A percentile compares a stretch with the other conserved stretches of the same genome.
Evolutionary conservation across 2,888 invertebrate genomes (phyloP).

Genomic region (Xylocampa areola): DNA sequence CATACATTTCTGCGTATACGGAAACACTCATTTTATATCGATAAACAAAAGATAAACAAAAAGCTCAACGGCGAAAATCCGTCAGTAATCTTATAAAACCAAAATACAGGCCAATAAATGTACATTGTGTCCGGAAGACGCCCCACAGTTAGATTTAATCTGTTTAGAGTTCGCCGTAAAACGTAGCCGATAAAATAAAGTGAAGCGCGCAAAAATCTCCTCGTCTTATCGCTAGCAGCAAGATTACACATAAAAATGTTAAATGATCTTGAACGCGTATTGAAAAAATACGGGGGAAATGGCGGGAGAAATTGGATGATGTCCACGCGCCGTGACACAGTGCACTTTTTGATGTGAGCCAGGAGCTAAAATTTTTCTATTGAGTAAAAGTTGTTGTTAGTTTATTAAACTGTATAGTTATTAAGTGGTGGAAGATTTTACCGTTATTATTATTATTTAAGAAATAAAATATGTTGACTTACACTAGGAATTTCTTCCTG

Average conservation of each 20-base stretch:
- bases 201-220: slow-evolving; percentile 84
- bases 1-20: slow-evolving; percentile 9
- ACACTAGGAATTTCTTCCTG: too few species aligned
- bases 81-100: slow-evolving; percentile 69
- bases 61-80: slow-evolving; percentile 30
- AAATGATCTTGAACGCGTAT: slow-evolving; percentile 88
- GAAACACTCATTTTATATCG: slow-evolving; percentile 17
- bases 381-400: too few species aligned
- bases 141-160: slow-evolving; percentile 87
- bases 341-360: slow-evolving; percentile 44
- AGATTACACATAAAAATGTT: slow-evolving; percentile 90
- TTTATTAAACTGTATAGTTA: too few species aligned
- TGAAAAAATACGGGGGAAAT: slow-evolving; percentile 86
- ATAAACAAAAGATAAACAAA: slow-evolving; percentile 43
- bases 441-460: too few species aligned
- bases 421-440: too few species aligned
- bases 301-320: slow-evolving; percentile 77
- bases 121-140: slow-evolving; percentile 68
- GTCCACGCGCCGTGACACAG: slow-evolving; percentile 41
- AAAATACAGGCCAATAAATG: slow-evolving; percentile 79
- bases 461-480: too few species aligned
- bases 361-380: too few species aligned
- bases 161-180: slow-evolving; percentile 85
- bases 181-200: slow-evolving; percentile 87
- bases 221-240: slow-evolving; percentile 85